Base-by-base conservation (phyloP, 2,113 vertebrate species). In the Agelaius tricolor region DNA sequence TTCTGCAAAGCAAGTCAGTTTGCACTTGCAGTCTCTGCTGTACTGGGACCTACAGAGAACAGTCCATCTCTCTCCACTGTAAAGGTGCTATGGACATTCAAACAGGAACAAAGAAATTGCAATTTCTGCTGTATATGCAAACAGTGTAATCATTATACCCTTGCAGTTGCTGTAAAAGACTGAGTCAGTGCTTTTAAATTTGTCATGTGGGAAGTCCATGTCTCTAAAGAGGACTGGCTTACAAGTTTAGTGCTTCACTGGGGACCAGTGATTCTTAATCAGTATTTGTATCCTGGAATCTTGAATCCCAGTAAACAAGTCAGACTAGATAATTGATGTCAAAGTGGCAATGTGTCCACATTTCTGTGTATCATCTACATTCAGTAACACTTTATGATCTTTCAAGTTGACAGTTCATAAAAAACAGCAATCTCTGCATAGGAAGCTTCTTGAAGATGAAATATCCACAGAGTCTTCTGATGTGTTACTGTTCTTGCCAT, bases 161-260 rank as follows among this genome's bases (percentile, higher is more conserved):
- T 51, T 75, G 41, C 31, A 94, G 73, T 54, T 81, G 62, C 77
- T 67, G 26, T 71, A 78, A 94, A 95, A 87, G 39, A 86, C 93
- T 94, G 91, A 95, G 77, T 94, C 93, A 89, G 90, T 88, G 81
- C 61, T 89, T 95, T 94, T 73, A 84, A 93, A 96, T 90, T 61
- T 13, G 65, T 91, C 61, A 55, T 91, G 59, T 76, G 88, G 84
- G 94, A 94, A 89, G 84, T 28, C 84, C 65, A 49, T 11, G 55
- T 49, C 94, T 93, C 94, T 65, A 41, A 94, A 92, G 89, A 79
- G 62, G 87, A 47, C 66, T 67, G 51, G 69, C 44, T 89, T 65
- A 68, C 18, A 82, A 87, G 57, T 87, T 96, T 93, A 96, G 68
- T 84, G 80, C 84, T 87, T 96, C 93, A 67, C 86, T 41, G 22